Evolutionary conservation across 2,113 vertebrate species (phyloP), one percentile per base, ranked within the genome.

Genomic region (Pelmatolapia mariae): DNA sequence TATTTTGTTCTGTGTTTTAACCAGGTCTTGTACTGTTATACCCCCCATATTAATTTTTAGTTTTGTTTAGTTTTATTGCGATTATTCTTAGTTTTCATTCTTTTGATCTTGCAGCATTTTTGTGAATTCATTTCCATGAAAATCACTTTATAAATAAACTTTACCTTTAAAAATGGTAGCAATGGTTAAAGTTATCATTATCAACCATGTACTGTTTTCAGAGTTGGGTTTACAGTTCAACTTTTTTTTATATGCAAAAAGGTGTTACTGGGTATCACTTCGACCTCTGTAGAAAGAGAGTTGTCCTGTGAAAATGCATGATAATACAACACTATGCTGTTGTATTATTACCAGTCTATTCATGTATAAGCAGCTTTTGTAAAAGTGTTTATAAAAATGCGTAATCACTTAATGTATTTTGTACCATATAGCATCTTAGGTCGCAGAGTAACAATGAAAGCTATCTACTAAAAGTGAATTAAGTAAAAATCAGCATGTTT

Each of bases 251-350:
- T 71, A 71, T n/a, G 12, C 36, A 11, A 29, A 5, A 76, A 24
- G 63, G 36, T 71, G 36, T 43, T 43, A 22, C 8, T 24, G 36
- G 36, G 63, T 40, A 43, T 71, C 36, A 40, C 36, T 71, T 71
- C 7, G 2, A 40, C 36, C n/a, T 71, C n/a, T 40, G 63, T 40
- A 68, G 63, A 40, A 68, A 71, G 1, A 24, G 19, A 22, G 61
- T 66, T 66, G 3, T 38, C 61, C 68, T 73, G 40, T 26, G 22
- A 45, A 43, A 73, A 47, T 2, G 36, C 63, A 24, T 0, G 6
- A 9, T 40, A 40, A 1, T 68, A 15, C 11, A 68, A 36, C 40
- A 3, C 0, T 18, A 7, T 45, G 38, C 13, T 45, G 13, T 1
- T 47, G 22, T 29, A 11, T 47, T 47, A 29, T 19, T 76, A 47